Evolutionary conservation across 2,888 invertebrate species (phyloP).

Genomic region (Daptonema setosum): DNA sequence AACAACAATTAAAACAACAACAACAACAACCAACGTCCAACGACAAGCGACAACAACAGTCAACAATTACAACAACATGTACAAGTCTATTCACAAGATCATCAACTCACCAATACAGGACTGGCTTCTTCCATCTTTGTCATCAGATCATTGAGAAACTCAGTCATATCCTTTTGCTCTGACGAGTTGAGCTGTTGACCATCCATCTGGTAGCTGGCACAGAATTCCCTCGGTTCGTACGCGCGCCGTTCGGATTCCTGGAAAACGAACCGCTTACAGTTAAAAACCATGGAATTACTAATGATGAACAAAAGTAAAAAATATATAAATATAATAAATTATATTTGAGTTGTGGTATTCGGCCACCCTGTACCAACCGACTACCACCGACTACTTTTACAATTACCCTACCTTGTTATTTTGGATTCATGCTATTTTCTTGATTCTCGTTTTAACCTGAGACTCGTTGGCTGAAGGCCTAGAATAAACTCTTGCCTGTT

Average conservation of each 20-base stretch:
- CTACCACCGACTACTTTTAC: too few species aligned
- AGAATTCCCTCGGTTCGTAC: slow-evolving; percentile 79
- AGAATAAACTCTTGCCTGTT: too few species aligned
- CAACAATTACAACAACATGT: neutral
- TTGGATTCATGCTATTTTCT: too few species aligned
- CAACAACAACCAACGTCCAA: neutral
- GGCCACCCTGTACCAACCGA: too few species aligned
- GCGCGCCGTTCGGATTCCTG: slow-evolving; percentile 79
- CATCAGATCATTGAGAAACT: slow-evolving; percentile 85
- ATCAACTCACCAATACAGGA: slow-evolving; percentile 40
- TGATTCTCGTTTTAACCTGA: too few species aligned
- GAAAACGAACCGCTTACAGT: too few species aligned
- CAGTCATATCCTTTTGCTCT: slow-evolving; percentile 93
- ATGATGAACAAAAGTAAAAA: neutral
- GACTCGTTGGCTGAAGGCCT: too few species aligned
- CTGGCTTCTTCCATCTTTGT: slow-evolving; percentile 90
- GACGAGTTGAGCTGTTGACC: slow-evolving; percentile 83
- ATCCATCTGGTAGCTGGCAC: slow-evolving; percentile 88
- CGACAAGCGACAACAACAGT: neutral
- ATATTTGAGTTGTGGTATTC: too few species aligned
- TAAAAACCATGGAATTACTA: slow-evolving; percentile 3
- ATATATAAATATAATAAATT: too few species aligned
- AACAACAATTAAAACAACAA: neutral
- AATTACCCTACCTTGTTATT: neutral
- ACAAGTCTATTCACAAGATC: neutral